phyloP scores from a whole-genome alignment of 2,113 vertebrate genomes.

The Triplophysa tibetana region DNA sequence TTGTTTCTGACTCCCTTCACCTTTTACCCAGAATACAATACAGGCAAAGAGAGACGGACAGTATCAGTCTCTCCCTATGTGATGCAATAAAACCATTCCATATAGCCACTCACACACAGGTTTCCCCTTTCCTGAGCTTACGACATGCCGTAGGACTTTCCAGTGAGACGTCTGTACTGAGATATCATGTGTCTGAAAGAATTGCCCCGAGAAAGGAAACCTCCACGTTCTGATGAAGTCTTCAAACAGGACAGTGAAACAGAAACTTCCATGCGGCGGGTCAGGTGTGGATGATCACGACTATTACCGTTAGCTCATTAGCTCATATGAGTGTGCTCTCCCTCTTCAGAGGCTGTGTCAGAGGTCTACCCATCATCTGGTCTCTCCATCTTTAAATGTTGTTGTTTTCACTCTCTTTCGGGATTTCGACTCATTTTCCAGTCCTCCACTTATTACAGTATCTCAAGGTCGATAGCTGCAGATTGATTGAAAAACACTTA shows the following conservation, averaged over 20 bases:
- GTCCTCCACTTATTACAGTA: constrained; percentile 5
- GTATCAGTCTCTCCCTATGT: not conserved
- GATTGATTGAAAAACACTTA: constrained; percentile 24
- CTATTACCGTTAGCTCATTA: constrained; percentile 38
- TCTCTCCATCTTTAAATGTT: constrained; percentile 42
- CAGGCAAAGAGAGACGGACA: constrained; percentile 2
- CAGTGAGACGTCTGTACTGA: not conserved
- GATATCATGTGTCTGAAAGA: not conserved
- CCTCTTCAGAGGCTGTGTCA: not conserved
- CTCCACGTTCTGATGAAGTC: not conserved
- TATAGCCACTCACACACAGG: not conserved
- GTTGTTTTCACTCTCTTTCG: not conserved
- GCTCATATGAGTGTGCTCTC: not conserved
- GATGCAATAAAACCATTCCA: not conserved
- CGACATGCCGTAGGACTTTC: not conserved
- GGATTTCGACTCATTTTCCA: not conserved
- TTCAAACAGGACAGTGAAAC: not conserved
- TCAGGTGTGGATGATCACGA: constrained; percentile 23
- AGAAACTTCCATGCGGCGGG: constrained; percentile 40
- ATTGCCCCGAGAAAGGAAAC: not conserved
- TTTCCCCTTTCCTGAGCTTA: not conserved
- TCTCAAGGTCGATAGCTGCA: constrained; percentile 28
- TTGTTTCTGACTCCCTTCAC: not conserved
- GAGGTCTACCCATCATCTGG: not conserved
- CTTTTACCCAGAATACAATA: not conserved